These are phyloP conservation scores for Rynchops niger DNA, from an alignment of 2,113 vertebrate species.

Conservation along the genomic window DNA sequence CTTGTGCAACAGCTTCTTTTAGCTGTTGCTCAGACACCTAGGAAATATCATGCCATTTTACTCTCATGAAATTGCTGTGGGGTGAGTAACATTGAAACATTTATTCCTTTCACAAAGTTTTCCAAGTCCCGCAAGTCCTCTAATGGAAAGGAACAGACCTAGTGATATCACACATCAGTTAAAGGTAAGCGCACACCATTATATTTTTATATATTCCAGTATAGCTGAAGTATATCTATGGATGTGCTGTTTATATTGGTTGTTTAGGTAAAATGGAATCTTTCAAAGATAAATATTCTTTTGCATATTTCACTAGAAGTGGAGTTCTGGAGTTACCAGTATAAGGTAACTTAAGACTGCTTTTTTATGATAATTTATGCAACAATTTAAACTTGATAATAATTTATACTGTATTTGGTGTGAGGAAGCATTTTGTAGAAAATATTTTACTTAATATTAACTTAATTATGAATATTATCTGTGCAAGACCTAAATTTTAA, in stretches of 20 bases:
- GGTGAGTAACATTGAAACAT: background rate
- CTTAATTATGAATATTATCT: background rate
- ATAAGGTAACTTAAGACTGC: background rate
- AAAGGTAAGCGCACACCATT: background rate
- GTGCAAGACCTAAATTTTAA: background rate
- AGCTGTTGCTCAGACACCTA: slow-evolving; percentile 92
- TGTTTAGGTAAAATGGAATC: background rate
- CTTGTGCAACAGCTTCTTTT: slow-evolving; percentile 86
- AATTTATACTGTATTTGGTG: background rate
- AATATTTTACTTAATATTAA: background rate
- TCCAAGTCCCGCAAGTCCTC: background rate
- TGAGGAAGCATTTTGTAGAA: background rate
- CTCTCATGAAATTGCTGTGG: background rate
- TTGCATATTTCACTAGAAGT: background rate
- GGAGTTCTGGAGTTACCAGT: background rate
- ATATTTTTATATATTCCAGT: background rate
- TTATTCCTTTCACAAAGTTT: background rate
- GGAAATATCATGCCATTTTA: background rate
- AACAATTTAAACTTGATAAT: background rate
- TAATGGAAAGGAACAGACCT: background rate
- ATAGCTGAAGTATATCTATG: background rate
- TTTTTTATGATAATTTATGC: background rate
- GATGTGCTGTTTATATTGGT: background rate
- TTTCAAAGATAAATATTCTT: background rate
- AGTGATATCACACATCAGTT: background rate